A percentile compares a stretch with the other conserved stretches of the same genome.
phyloP scores from a whole-genome alignment of 2,797 vertebrate species.

The Pseudochirops cupreus region DNA sequence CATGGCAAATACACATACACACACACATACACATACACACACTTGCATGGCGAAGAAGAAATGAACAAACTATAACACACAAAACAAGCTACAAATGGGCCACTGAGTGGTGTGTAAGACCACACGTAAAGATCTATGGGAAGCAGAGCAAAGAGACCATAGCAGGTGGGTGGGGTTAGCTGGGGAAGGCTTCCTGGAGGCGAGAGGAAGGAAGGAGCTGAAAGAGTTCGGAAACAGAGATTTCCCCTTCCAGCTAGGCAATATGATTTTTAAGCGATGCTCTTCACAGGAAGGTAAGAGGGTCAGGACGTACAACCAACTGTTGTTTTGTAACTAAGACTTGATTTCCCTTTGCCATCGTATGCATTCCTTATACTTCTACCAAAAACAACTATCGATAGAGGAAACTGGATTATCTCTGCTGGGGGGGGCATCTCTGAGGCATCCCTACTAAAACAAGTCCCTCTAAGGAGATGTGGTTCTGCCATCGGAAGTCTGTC shows the following conservation, averaged over 20 bases:
- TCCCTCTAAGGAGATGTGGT: not conserved
- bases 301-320: not conserved
- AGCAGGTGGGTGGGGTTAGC: not conserved
- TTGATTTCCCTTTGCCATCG: not conserved
- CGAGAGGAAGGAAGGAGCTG: not conserved
- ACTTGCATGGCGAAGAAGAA: not conserved
- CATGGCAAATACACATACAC: not conserved
- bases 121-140: not conserved
- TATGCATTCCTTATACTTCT: not conserved
- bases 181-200: constrained; percentile 29
- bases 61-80: not conserved
- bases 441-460: not conserved
- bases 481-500: not conserved
- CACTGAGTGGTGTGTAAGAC: not conserved
- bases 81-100: not conserved
- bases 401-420: not conserved
- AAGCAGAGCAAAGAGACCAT: constrained; percentile 5
- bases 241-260: not conserved
- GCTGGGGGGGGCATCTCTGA: not conserved
- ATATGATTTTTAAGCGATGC: not conserved
- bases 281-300: constrained; percentile 3
- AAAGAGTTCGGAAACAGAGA: accelerated
- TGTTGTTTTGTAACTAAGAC: not conserved
- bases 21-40: not conserved
- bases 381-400: not conserved